These are phyloP conservation scores for Troides helena DNA, from an alignment of 2,888 invertebrate genomes.

Conservation along the genomic window DNA sequence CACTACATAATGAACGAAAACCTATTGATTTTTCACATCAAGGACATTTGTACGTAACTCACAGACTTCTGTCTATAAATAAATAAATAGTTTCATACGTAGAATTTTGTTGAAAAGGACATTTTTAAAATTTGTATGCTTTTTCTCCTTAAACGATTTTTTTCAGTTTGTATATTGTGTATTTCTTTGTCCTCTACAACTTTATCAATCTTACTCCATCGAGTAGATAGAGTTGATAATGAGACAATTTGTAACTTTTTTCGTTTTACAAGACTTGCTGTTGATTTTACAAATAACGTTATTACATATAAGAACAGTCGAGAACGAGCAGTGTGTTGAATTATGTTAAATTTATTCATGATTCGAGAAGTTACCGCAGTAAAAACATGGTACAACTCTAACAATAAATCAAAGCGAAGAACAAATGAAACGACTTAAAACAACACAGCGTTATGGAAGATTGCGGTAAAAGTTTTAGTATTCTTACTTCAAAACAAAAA, in stretches of 20 bases:
- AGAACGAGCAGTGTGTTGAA: conserved; percentile 14
- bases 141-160: neutral
- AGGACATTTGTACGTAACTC: conserved; percentile 11
- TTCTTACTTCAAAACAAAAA: conserved; percentile 6
- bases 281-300: conserved; percentile 13
- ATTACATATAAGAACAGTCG: conserved; percentile 16
- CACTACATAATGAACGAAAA: conserved; percentile 28
- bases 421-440: conserved; percentile 20
- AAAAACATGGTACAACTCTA: conserved; percentile 26
- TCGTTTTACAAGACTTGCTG: neutral
- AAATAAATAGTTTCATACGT: neutral
- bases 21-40: conserved; percentile 27
- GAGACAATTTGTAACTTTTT: conserved; percentile 7
- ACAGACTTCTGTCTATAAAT: neutral
- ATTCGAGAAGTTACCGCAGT: conserved; percentile 25
- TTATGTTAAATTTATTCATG: conserved; percentile 27
- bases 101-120: neutral
- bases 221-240: neutral
- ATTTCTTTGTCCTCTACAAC: no score
- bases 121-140: neutral
- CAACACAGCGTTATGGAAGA: conserved; percentile 17
- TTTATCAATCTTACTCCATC: neutral
- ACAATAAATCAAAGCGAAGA: conserved; percentile 25
- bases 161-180: neutral
- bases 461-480: conserved; percentile 17